Base-by-base conservation (phyloP, 2,797 vertebrate genomes). In the Pseudopleuronectes americanus region DNA sequence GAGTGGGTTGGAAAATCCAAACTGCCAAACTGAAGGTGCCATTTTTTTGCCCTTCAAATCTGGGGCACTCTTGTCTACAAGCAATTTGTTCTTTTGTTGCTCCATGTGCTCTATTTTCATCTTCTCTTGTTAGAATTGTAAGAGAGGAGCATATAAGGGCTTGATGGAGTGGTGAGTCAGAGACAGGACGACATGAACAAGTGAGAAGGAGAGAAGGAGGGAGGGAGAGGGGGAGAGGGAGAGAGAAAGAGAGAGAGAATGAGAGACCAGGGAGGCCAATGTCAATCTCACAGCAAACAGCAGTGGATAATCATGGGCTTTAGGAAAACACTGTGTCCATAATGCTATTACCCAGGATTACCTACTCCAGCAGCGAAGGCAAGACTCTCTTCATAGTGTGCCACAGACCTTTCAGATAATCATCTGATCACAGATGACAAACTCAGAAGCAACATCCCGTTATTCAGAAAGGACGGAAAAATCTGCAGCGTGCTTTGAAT, bases 311-410 rank as follows among this genome's bases (percentile, higher is more conserved):
- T 93, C 90, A 93, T 86, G 90, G 92, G 90, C 90, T 93, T 93
- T 93, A 91, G 91, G 90, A 88, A 92, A 93, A 93, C 90, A 93
- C 91, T 91, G 90, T 90, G 91, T 92, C 91, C 92, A 90, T 92
- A 93, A 93, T 92, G 92, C 90, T 93, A 92, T 92, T 93, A 91
- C 90, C 88, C 90, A 84, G 91, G 92, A 93, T 92, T 93, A 93
- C 92, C 90, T 92, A 91, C 92, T 93, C 92, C 91, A 92, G 91
- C 90, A 79, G 91, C 85, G 90, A 87, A 87, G 88, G 85, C 81
- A 80, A 90, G 90, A 90, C 89, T 87, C 88, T 92, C 90, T 88
- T 90, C 89, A 91, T 90, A 92, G 85, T 90, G 88, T 90, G 84
- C 85, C 89, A 86, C 89, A 90, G 90, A 92, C 90, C 90, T 92